A percentile compares a stretch with the other conserved stretches of the same genome.
Evolutionary conservation across 1,140 invertebrate species (phyloP).

Genomic region (Pseudomyrmex concolor): DNA sequence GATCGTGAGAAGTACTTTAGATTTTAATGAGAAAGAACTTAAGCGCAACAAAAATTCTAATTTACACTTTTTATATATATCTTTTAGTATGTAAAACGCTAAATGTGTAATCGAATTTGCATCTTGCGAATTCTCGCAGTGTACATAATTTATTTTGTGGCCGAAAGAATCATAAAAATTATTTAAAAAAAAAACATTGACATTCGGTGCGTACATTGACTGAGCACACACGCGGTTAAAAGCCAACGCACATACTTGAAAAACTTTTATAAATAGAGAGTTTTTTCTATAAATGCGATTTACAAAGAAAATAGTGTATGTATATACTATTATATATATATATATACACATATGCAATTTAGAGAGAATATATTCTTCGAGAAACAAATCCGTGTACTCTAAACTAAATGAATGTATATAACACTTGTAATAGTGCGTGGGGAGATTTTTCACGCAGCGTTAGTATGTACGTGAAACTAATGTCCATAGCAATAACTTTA

Average conservation of each 20-base stretch:
- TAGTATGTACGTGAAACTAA: constrained; percentile 50
- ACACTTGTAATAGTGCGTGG: neutral
- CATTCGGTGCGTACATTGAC: neutral
- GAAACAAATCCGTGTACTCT: too few species aligned
- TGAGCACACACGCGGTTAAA: neutral
- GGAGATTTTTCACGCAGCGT: constrained; percentile 7
- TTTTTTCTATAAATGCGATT: neutral
- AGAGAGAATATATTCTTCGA: too few species aligned
- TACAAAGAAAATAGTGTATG: constrained; percentile 23
- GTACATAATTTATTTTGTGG: neutral
- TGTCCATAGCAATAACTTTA: constrained; percentile 53
- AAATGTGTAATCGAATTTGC: neutral
- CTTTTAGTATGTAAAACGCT: neutral
- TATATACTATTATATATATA: constrained; percentile 5
- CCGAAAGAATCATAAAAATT: neutral
- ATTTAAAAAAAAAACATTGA: neutral
- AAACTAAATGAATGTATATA: neutral
- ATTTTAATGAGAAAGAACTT: neutral
- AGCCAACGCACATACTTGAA: neutral
- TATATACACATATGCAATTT: too few species aligned
- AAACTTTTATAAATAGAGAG: constrained; percentile 19
- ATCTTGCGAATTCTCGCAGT: neutral
- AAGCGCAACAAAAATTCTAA: neutral
- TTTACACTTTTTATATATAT: neutral
- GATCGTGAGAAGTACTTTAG: constrained; percentile 18